phyloP scores from a whole-genome alignment of 2,888 invertebrate species.

The Philopedon plagiatum region DNA sequence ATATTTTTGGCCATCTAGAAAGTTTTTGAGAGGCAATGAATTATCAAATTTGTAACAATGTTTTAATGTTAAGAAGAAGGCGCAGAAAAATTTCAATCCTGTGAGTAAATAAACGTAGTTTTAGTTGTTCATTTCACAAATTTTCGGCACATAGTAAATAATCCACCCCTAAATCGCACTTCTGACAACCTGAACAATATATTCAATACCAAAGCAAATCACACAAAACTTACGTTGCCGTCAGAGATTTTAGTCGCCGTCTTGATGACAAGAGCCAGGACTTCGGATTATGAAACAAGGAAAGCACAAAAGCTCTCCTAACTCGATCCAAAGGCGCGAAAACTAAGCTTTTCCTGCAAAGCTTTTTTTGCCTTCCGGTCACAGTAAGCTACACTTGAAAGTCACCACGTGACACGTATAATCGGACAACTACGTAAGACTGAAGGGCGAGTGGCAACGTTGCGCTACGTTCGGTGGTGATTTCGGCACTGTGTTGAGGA shows the following conservation, averaged over 20 bases:
- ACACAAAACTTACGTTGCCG: constrained; percentile 43
- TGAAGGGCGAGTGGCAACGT: constrained; percentile 48
- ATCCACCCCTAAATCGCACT: no score
- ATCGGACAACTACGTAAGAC: constrained; percentile 45
- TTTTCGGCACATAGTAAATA: no score
- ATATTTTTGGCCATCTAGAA: no score
- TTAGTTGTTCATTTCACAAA: no score
- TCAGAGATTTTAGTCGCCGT: constrained; percentile 50
- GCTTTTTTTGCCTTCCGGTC: constrained; percentile 14
- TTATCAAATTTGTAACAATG: no score
- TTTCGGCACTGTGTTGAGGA: constrained; percentile 49
- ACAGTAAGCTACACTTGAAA: constrained; percentile 18
- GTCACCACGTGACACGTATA: constrained; percentile 46
- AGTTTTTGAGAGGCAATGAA: no score
- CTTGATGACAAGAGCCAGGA: constrained; percentile 45
- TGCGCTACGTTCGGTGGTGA: constrained; percentile 47
- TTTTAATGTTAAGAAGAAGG: no score
- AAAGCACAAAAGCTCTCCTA: constrained; percentile 26
- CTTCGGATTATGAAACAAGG: constrained; percentile 15
- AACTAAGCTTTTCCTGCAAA: constrained; percentile 16
- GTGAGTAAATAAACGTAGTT: no score
- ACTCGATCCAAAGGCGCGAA: constrained; percentile 14
- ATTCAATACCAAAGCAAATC: background rate
- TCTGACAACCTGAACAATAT: background rate
- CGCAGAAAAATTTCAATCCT: no score